Base-by-base conservation (phyloP, 2,888 invertebrate genomes). In the Drosophila acutilabella region DNA sequence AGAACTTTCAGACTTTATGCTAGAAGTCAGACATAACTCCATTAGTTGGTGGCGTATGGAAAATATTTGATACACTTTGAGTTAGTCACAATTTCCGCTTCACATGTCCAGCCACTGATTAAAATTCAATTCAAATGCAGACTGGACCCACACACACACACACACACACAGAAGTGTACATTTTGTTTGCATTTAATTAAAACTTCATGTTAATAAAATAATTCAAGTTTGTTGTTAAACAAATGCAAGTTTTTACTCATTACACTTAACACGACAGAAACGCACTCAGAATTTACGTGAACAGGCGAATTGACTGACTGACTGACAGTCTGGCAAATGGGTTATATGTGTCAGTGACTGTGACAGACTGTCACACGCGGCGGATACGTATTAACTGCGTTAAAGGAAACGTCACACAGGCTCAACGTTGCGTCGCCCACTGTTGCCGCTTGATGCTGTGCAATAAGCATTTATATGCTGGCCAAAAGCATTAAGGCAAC, bases 361-460 rank as follows among this genome's bases (percentile, higher is more conserved):
- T 47, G 36, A 18, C 38, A n/a, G 20, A 26, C 3, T 44, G 68
- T 68, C 64, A 75, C 60, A 75, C 72, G 71, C 78, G 76, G 72
- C 78, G 80, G 67, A 50, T 78, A 71, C 75, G 75, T 57, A 38
- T 38, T 47, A 26, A 47, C 16, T 38, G 38, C 13, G 36, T 47
- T 23, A 3, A 36, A 33, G 2, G 53, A 8, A 52, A 44, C 64
- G 71, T 58, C 51, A 56, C 58, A 62, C 73, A 54, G 66, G 68
- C 64, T 62, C 67, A 71, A 70, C 67, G 72, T 51, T 79, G 44
- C 72, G 71, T 77, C 71, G 79, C 62, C 88, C 69, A 88, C 87
- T 84, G 83, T 78, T 75, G 68, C 75, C 66, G 68, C 64, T 48
- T 58, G 83, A 73, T 88, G 86, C 83, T 80, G 73, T 68, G 64